Base-by-base conservation (phyloP, 2,797 vertebrate genomes). In the Thunnus albacares region DNA sequence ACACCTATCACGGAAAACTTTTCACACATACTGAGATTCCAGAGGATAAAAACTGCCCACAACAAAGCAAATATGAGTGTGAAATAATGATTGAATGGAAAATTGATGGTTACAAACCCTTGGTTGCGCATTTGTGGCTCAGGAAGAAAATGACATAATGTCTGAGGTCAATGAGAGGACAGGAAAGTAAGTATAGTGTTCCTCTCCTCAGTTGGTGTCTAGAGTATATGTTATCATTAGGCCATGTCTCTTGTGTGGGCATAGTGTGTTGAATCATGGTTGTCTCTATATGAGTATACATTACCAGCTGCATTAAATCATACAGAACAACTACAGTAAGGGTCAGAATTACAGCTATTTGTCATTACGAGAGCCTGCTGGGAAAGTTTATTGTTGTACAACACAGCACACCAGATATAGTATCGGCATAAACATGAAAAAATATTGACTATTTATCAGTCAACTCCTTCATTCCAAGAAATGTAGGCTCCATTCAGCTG, bases 121-220 rank as follows among this genome's bases (percentile, higher is more conserved):
- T n/a, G 38, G 38, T 62, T 53, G 26, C 20, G 17, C 28, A 79
- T 68, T 75, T 84, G 43, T 68, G 43, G 33, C 30, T 68, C 2
- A 47, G 26, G 20, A 75, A 49, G 38, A 73, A 62, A 71, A 75
- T 85, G 43, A 80, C 72, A 71, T 82, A 10, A 83, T 69, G 80
- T 81, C 80, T 80, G 77, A 77, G 78, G 71, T 68, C 63, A 65
- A 15, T 28, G 53, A 74, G 67, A 49, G n/a, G n/a, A 5, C 47
- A 76, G 60, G 64, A 47, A 72, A 43, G 33, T 75, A 82, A 81
- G 57, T 71, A 61, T 63, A 65, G 68, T 69, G 53, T 52, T 38
- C 47, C 4, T 71, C 69, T 77, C 4, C 60, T 62, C 13, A 18
- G 47, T 57, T 33, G 35, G 68, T 72, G 53, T 63, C 35, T 14